Evolutionary conservation across 2,113 vertebrate genomes (phyloP), one percentile per base, ranked within the genome.

Genomic region (Neodontobutis hainanensis): DNA sequence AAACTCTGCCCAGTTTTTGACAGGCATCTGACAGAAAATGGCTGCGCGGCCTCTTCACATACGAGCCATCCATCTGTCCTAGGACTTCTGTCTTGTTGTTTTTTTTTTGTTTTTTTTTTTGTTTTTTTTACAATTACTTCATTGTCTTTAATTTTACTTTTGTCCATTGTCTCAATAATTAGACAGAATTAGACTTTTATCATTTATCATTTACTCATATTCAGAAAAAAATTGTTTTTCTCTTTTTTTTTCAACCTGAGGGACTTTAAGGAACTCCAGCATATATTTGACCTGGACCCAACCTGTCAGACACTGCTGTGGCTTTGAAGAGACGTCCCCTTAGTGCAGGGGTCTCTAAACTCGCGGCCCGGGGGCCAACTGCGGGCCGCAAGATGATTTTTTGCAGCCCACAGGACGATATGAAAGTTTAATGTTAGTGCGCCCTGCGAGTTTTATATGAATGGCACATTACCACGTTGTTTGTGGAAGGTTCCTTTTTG

Each of bases 1-100:
- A 50, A 75, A 71, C 73, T 77, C 51, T 70, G 71, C 68, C 76
- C 72, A 68, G 44, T 81, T 72, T 83, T 60, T 85, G 85, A 86
- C 77, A 68, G 77, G 60, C 75, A 85, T 77, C 73, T 84, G 85
- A 86, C 83, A 77, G 77, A 64, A 78, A 85, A 84, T 78, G 71
- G 64, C 77, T 75, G 50, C 38, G 35, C 44, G 68, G 75, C 77
- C 63, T 69, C 69, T 62, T 69, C 81, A 65, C 71, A 80, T 74
- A 87, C 70, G 57, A 85, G 73, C 64, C 77, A 50, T 81, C 86
- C 68, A 75, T 86, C 85, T 73, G 77, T 82, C 77, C 59, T 68
- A 68, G 73, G 74, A 67, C 75, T 59, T 63, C 44, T 27, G 19
- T 27, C 19, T 27, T 27, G 19, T 27, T n/a, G n/a, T n/a, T n/a